Conservation (phyloP, 1,140 invertebrate species). For the Heliconius hermathena region DNA sequence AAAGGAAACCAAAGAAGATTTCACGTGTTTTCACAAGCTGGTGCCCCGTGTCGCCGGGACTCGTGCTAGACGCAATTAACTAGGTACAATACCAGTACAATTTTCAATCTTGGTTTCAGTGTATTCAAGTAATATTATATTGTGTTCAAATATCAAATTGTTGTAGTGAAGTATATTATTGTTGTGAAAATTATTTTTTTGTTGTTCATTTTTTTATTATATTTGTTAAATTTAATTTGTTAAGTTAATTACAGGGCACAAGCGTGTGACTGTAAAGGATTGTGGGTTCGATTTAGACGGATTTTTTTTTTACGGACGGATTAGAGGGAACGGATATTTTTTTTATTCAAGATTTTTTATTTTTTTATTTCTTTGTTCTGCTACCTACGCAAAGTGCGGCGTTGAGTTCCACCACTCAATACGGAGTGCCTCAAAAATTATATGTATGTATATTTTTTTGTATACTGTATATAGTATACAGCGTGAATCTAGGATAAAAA, state of each 20-base stretch:
- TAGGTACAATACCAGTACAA: neutral
- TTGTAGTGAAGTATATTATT: neutral
- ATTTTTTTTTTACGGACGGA: too few relatives aligned
- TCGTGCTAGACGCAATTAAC: constrained; percentile 17
- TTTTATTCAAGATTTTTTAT: too few relatives aligned
- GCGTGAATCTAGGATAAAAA: too few relatives aligned
- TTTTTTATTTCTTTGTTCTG: too few relatives aligned
- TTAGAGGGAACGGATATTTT: too few relatives aligned
- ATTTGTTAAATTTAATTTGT: neutral
- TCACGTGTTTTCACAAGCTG: constrained; percentile 18
- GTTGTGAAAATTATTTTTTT: neutral
- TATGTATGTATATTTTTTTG: too few relatives aligned
- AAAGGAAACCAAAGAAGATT: constrained; percentile 17
- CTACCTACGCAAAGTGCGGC: too few relatives aligned
- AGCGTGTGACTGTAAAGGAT: too few relatives aligned
- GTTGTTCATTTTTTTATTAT: neutral
- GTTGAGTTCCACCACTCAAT: too few relatives aligned
- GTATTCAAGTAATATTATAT: neutral
- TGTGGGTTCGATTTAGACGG: too few relatives aligned
- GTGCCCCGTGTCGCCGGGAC: neutral
- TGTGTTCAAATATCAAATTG: neutral
- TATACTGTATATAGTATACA: too few relatives aligned
- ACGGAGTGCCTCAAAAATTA: too few relatives aligned
- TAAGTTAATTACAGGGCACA: neutral
- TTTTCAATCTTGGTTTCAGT: constrained; percentile 7